These are phyloP conservation scores for Sternarchorhynchus goeldii DNA, from an alignment of 2,797 vertebrate genomes.

Conservation along the genomic window DNA sequence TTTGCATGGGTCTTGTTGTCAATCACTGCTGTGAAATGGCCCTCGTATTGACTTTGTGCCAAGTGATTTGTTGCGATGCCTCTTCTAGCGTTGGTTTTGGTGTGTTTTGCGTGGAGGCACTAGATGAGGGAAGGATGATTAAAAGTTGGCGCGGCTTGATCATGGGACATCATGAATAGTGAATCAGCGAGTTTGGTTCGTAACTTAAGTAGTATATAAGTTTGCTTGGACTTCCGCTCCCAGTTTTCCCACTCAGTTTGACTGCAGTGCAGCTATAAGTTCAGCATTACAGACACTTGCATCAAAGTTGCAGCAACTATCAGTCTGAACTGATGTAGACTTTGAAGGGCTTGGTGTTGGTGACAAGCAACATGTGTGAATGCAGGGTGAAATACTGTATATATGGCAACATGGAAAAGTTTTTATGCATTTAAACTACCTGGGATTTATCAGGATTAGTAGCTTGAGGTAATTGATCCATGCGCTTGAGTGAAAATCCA, in stretches of 20 bases:
- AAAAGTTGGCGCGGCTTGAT: conserved; percentile 37
- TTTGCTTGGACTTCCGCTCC: conserved; percentile 33
- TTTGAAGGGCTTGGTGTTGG: background rate
- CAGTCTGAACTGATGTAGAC: background rate
- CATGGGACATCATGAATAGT: conserved; percentile 38
- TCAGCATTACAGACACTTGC: conserved; percentile 26
- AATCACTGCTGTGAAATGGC: conserved; percentile 70
- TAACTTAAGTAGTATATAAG: conserved; percentile 12
- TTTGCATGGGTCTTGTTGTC: conserved; percentile 79
- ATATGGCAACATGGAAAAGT: background rate
- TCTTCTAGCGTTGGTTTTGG: conserved; percentile 59
- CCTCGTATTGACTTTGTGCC: conserved; percentile 69
- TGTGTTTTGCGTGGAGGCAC: conserved; percentile 25
- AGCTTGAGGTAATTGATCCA: background rate
- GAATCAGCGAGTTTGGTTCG: conserved; percentile 39
- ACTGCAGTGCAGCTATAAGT: conserved; percentile 4
- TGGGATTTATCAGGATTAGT: background rate
- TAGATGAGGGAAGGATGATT: conserved; percentile 35
- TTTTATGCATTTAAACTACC: background rate
- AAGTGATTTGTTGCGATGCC: conserved; percentile 72
- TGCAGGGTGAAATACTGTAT: background rate
- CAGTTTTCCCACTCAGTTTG: background rate
- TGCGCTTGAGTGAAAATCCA: conserved; percentile 5
- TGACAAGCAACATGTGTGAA: conserved; percentile 1
- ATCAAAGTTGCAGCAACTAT: conserved; percentile 22